Evolutionary conservation across 1,140 invertebrate genomes (phyloP).

Genomic region (Wasmannia auropunctata): DNA sequence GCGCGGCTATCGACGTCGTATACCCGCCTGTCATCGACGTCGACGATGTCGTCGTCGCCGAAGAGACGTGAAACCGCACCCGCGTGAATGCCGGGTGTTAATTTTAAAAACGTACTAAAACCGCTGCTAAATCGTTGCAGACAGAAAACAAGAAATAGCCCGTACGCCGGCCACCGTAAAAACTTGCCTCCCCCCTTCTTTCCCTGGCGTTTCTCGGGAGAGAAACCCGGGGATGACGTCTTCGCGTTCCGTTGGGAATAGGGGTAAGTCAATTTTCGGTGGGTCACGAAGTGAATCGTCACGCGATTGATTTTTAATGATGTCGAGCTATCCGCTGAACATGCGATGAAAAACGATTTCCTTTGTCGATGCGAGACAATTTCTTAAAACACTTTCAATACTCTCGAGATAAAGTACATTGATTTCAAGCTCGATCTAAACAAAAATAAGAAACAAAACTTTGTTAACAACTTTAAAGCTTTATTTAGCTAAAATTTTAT

Average conservation of each 20-base stretch:
- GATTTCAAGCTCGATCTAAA: background rate
- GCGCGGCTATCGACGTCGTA: slow-evolving; percentile 18
- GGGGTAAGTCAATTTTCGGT: background rate
- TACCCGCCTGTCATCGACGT: background rate
- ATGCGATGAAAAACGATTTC: background rate
- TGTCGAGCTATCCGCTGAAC: background rate
- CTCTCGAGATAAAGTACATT: background rate
- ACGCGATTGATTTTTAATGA: slow-evolving; percentile 1
- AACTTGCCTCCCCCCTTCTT: background rate
- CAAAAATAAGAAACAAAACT: background rate
- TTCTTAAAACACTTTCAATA: background rate
- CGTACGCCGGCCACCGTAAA: slow-evolving; percentile 8
- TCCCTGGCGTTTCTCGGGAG: background rate
- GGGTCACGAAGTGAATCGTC: background rate
- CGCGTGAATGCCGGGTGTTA: slow-evolving; percentile 5
- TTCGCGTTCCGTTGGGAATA: background rate
- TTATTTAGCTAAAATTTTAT: background rate
- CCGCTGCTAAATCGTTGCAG: slow-evolving; percentile 14
- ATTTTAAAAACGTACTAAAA: slow-evolving; percentile 62
- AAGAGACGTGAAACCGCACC: slow-evolving; percentile 8
- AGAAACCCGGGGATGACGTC: background rate
- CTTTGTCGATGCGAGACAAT: background rate
- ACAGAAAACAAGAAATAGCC: slow-evolving; percentile 55
- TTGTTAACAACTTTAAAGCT: background rate
- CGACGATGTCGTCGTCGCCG: background rate